Percentiles rank a stretch among this genome's conserved stretches.
phyloP scores from a whole-genome alignment of 2,888 invertebrate species.

The Metopia argyrocephala region DNA sequence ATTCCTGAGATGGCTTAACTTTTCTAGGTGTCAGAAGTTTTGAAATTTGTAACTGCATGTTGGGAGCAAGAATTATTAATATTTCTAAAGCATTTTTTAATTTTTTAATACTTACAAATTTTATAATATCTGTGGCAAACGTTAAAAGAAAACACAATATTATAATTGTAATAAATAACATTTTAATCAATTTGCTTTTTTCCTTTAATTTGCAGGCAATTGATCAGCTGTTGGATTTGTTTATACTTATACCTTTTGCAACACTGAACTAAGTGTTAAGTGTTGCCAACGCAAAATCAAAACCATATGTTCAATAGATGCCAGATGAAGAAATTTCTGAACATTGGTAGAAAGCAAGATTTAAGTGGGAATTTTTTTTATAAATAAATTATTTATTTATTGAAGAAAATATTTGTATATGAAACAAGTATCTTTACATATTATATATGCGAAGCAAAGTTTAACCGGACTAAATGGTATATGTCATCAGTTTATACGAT shows the following conservation, averaged over 20 bases:
- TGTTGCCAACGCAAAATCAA: neutral
- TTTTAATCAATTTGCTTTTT: conserved; percentile 15
- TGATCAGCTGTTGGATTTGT: neutral
- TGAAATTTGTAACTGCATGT: conserved; percentile 59
- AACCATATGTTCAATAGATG: neutral
- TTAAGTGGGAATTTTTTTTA: too few species aligned
- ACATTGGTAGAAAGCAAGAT: too few species aligned
- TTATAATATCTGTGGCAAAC: conserved; percentile 67
- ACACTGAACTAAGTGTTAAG: neutral
- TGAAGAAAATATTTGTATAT: too few species aligned
- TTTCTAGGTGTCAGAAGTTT: conserved; percentile 50
- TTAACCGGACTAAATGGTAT: too few species aligned
- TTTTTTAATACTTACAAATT: conserved; percentile 66
- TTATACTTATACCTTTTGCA: neutral
- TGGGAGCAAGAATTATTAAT: neutral
- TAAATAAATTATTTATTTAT: too few species aligned
- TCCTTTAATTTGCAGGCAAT: neutral
- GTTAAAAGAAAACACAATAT: conserved; percentile 67
- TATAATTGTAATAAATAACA: conserved; percentile 69
- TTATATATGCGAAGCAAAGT: too few species aligned
- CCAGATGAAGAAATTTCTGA: neutral
- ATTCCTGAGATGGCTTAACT: conserved; percentile 15
- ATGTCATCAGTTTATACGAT: too few species aligned
- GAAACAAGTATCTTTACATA: too few species aligned
- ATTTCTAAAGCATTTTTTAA: neutral